phyloP scores from a whole-genome alignment of 2,113 vertebrate species.

The Zootoca vivipara region DNA sequence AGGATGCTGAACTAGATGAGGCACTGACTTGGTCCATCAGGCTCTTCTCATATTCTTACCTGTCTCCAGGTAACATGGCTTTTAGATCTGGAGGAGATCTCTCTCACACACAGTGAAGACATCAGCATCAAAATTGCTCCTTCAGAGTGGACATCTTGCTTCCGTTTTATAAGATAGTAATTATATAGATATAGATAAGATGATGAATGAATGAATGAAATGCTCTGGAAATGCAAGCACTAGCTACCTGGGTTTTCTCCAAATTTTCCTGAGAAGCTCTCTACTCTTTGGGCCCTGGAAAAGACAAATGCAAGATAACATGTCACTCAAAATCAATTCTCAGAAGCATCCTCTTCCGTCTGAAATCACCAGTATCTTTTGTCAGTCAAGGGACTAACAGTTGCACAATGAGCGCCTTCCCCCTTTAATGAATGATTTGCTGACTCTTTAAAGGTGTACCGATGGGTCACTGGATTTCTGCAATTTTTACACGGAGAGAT shows the following conservation, averaged over 20 bases:
- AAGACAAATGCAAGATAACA: background rate
- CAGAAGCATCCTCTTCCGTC: background rate
- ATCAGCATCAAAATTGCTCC: background rate
- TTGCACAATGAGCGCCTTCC: background rate
- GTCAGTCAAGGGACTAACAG: constrained; percentile 2
- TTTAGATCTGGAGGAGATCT: background rate
- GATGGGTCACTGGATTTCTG: background rate
- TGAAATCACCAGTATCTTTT: background rate
- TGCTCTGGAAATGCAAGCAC: constrained; percentile 10
- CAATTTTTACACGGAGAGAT: background rate
- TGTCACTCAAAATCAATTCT: background rate
- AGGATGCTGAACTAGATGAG: too few relatives aligned
- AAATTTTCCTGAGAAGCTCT: background rate
- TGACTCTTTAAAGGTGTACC: background rate
- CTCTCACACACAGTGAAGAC: background rate
- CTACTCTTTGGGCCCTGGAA: background rate
- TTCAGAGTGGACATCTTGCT: background rate
- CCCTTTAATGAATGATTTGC: background rate
- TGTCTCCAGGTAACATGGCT: background rate
- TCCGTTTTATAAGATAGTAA: background rate
- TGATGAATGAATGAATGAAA: background rate
- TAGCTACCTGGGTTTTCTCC: too few relatives aligned
- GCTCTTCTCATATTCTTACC: background rate
- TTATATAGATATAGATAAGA: constrained; percentile 7
- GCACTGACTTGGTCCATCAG: too few relatives aligned